Evolutionary conservation across 2,113 vertebrate species (phyloP).

Genomic region (Silurus meridionalis): DNA sequence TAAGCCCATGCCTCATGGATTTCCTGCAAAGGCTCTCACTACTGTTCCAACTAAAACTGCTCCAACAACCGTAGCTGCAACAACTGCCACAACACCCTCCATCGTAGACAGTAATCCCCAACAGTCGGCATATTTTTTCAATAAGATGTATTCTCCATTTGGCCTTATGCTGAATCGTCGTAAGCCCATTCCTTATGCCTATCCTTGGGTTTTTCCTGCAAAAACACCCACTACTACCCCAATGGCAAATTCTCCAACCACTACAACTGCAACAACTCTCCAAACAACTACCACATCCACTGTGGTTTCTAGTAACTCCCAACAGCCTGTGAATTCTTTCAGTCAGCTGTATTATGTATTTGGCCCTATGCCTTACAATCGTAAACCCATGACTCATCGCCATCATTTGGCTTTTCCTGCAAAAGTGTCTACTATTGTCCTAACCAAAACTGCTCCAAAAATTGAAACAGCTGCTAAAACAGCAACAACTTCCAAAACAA

Average conservation of each 20-base stretch:
- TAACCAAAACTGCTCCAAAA: background rate
- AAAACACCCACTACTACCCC: background rate
- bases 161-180: background rate
- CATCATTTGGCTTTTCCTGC: background rate
- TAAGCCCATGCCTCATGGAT: background rate
- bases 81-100: background rate
- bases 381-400: background rate
- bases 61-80: background rate
- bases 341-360: background rate
- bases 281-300: background rate
- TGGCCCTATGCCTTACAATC: background rate
- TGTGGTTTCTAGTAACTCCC: background rate
- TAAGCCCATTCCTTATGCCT: background rate
- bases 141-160: background rate
- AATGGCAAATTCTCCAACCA: no score
- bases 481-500: background rate
- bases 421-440: background rate
- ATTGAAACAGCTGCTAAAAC: no score
- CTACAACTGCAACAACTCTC: background rate
- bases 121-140: background rate
- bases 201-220: background rate
- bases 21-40: background rate
- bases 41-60: background rate
- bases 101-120: background rate
- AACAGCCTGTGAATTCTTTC: background rate